Percentiles rank a stretch among this genome's conserved stretches.
phyloP scores from a whole-genome alignment of 2,797 vertebrate species.

The Pangasius macronema region DNA sequence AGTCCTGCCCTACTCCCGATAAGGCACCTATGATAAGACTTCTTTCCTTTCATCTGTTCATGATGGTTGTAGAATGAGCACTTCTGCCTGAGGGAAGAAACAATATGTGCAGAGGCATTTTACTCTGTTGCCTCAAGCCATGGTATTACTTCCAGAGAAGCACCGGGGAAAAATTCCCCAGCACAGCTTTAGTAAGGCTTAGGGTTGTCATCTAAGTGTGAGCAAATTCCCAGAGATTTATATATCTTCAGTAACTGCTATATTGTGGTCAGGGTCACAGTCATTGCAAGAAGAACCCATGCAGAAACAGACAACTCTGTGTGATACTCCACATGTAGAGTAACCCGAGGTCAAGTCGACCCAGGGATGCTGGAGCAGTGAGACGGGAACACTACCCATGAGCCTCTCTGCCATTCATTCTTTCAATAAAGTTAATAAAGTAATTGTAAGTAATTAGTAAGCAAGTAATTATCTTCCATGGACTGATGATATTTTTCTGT shows the following conservation, averaged over 20 bases:
- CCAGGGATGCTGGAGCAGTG: background rate
- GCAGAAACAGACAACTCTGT: background rate
- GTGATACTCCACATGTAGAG: too few species aligned
- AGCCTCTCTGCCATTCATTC: background rate
- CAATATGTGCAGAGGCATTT: conserved; percentile 16
- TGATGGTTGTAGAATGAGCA: background rate
- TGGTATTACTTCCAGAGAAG: conserved; percentile 9
- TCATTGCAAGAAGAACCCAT: background rate
- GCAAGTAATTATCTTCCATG: background rate
- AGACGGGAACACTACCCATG: background rate
- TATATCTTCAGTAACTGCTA: background rate
- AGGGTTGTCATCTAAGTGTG: background rate
- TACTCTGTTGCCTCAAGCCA: conserved; percentile 20
- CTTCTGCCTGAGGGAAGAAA: conserved; percentile 24
- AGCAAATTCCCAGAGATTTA: conserved; percentile 7
- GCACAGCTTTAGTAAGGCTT: background rate
- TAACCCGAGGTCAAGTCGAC: background rate
- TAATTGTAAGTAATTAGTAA: background rate
- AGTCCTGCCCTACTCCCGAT: background rate
- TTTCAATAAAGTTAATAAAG: background rate
- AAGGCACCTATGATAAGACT: background rate
- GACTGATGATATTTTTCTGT: background rate
- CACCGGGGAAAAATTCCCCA: background rate
- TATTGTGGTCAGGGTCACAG: background rate
- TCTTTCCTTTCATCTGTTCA: conserved; percentile 23